Evolutionary conservation across 2,113 vertebrate genomes (phyloP).

Genomic region (Micronycteris hirsuta): DNA sequence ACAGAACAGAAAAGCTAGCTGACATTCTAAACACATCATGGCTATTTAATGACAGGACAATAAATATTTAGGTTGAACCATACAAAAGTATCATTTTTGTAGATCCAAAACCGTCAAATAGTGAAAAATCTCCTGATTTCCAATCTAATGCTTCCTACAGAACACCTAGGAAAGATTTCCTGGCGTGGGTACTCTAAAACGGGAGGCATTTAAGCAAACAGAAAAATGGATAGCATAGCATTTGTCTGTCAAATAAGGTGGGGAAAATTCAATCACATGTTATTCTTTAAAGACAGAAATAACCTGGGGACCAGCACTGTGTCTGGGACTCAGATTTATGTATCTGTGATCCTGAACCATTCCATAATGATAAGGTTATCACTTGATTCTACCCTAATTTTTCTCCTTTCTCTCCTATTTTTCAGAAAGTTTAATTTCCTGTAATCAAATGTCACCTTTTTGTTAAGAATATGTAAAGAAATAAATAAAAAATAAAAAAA

Average conservation of each 20-base stretch:
- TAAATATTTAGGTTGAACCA: not conserved
- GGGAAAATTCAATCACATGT: not conserved
- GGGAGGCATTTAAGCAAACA: not conserved
- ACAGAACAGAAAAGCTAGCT: not conserved
- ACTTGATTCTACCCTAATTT: not conserved
- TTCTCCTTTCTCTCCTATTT: not conserved
- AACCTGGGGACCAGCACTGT: not conserved
- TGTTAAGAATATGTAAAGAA: too few relatives aligned
- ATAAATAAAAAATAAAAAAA: too few relatives aligned
- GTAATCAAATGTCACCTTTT: not conserved
- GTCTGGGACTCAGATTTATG: not conserved
- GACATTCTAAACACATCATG: not conserved
- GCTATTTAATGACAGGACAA: not conserved
- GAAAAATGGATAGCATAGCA: not conserved
- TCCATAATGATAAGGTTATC: not conserved
- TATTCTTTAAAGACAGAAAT: not conserved
- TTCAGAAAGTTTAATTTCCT: not conserved
- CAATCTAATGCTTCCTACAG: not conserved
- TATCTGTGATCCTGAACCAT: not conserved
- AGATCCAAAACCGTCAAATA: not conserved
- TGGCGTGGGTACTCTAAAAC: not conserved
- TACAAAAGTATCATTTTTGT: not conserved
- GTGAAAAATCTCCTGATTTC: not conserved
- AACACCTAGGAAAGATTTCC: not conserved
- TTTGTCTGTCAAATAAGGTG: not conserved